Conservation (phyloP, 2,113 vertebrate species). For the Balaenoptera acutorostrata region DNA sequence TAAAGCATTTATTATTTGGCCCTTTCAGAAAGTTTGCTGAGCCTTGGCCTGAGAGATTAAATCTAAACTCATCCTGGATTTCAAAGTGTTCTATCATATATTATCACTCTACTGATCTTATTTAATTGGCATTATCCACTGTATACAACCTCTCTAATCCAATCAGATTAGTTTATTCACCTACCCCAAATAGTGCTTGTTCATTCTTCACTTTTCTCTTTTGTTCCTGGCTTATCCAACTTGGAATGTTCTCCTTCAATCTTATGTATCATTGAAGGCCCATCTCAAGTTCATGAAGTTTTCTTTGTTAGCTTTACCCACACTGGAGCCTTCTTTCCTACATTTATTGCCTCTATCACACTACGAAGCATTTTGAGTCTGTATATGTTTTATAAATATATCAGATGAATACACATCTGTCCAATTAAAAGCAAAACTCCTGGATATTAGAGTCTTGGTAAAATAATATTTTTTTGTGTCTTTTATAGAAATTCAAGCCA, state of each 20-base stretch:
- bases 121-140: not conserved
- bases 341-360: not conserved
- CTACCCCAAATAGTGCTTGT: not conserved
- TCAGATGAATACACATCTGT: not conserved
- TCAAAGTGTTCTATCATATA: not conserved
- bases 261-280: not conserved
- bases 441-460: not conserved
- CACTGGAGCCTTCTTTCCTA: not conserved
- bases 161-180: not conserved
- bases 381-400: not conserved
- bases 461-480: not conserved
- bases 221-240: not conserved
- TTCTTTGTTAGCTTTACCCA: not conserved
- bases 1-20: not conserved
- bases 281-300: not conserved
- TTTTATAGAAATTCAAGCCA: not conserved
- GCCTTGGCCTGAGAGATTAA: not conserved
- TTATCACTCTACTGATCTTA: not conserved
- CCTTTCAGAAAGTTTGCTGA: not conserved
- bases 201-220: not conserved
- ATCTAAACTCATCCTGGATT: not conserved
- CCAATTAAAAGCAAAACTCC: not conserved
- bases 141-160: not conserved
- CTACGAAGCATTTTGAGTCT: not conserved
- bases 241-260: not conserved